Conservation (phyloP, 2,113 vertebrate species). For the Crocuta crocuta region DNA sequence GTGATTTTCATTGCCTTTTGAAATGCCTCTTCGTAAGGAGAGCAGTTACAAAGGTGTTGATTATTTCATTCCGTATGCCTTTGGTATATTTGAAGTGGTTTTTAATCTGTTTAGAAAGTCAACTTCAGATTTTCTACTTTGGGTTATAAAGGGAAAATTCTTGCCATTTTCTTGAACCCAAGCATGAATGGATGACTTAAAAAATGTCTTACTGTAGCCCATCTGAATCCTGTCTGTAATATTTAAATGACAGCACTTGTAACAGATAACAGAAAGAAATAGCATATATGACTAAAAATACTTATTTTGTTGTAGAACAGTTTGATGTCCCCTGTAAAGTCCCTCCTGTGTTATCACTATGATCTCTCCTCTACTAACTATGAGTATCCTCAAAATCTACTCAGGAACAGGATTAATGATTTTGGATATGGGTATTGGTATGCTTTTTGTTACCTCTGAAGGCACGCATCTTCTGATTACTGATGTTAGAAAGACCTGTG, state of each 20-base stretch:
- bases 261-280: background rate
- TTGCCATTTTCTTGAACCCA: background rate
- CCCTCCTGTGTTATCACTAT: background rate
- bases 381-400: background rate
- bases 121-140: background rate
- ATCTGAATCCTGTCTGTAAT: background rate
- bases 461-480: accelerated
- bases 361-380: background rate
- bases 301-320: background rate
- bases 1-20: background rate
- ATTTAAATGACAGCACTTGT: background rate
- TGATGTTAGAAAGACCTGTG: background rate
- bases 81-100: background rate
- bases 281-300: background rate
- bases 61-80: background rate
- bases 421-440: background rate
- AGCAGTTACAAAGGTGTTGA: background rate
- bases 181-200: background rate
- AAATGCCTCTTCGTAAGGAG: background rate
- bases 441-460: background rate
- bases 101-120: background rate
- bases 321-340: background rate
- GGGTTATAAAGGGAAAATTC: background rate
- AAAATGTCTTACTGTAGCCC: background rate
- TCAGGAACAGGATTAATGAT: background rate